Percentiles rank a stretch among this genome's conserved stretches.
Conservation (phyloP, 2,888 invertebrate genomes). For the Caenorhabditis angaria region DNA sequence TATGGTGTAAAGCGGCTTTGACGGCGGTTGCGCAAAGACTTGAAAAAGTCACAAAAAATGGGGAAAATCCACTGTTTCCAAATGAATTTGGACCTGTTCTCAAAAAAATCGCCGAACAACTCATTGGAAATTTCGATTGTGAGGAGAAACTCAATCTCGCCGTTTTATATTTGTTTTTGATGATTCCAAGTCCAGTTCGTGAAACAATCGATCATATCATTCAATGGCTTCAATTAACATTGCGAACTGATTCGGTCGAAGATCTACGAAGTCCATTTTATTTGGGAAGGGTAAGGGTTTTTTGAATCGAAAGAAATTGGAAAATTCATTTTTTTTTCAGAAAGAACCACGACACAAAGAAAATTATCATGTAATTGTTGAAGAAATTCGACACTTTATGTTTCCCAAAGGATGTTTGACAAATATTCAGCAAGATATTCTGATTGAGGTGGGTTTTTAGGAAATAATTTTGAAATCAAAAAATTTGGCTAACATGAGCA, state of each 20-base stretch:
- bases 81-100: slow-evolving; percentile 31
- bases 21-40: slow-evolving; percentile 20
- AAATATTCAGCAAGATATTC: slow-evolving; percentile 21
- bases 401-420: slow-evolving; percentile 39
- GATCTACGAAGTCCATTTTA: slow-evolving; percentile 44
- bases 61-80: slow-evolving; percentile 31
- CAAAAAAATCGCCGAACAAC: slow-evolving; percentile 26
- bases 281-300: slow-evolving; percentile 16
- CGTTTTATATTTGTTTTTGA: slow-evolving; percentile 28
- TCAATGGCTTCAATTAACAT: slow-evolving; percentile 37
- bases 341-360: slow-evolving; percentile 35
- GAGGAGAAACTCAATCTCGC: slow-evolving; percentile 33
- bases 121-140: slow-evolving; percentile 25
- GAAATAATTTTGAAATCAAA: not conserved
- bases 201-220: slow-evolving; percentile 32
- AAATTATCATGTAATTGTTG: slow-evolving; percentile 32
- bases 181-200: slow-evolving; percentile 37
- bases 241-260: slow-evolving; percentile 31
- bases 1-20: slow-evolving; percentile 41
- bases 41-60: slow-evolving; percentile 33
- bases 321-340: slow-evolving; percentile 4
- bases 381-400: slow-evolving; percentile 27
- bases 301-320: not conserved
- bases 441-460: slow-evolving; percentile 23
- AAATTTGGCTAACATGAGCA: no score